phyloP scores from a whole-genome alignment of 2,888 invertebrate species.

The Eilema griseolum region DNA sequence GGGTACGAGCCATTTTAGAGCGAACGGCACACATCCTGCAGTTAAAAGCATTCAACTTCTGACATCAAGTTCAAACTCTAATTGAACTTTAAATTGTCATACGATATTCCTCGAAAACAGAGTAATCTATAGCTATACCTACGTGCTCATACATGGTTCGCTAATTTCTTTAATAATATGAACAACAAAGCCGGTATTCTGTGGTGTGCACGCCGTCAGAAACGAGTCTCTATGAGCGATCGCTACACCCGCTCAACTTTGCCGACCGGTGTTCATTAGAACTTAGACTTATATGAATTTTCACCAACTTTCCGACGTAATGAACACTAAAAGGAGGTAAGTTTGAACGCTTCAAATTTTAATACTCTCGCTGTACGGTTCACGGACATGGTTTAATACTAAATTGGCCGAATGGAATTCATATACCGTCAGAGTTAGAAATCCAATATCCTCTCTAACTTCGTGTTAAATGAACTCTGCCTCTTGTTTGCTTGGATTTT shows the following conservation, averaged over 20 bases:
- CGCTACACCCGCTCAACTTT: slow-evolving; percentile 73
- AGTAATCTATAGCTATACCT: slow-evolving; percentile 33
- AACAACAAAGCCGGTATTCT: slow-evolving; percentile 55
- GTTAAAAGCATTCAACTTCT: slow-evolving; percentile 57
- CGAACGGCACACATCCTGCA: slow-evolving; percentile 59
- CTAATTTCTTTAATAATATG: slow-evolving; percentile 51
- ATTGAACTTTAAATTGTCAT: slow-evolving; percentile 62
- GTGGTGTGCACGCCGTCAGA: slow-evolving; percentile 55
- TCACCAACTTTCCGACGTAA: slow-evolving; percentile 83
- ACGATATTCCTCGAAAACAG: slow-evolving; percentile 40
- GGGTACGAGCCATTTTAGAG: slow-evolving; percentile 63
- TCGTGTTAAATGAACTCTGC: slow-evolving; percentile 69
- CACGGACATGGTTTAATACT: slow-evolving; percentile 71
- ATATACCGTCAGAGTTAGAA: slow-evolving; percentile 75
- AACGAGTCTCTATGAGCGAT: slow-evolving; percentile 64
- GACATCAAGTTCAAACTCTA: slow-evolving; percentile 55
- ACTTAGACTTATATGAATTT: slow-evolving; percentile 85
- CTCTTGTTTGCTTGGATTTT: slow-evolving; percentile 75
- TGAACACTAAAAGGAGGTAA: slow-evolving; percentile 85
- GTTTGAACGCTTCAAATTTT: slow-evolving; percentile 85
- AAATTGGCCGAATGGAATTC: slow-evolving; percentile 74
- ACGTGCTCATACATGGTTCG: slow-evolving; percentile 23
- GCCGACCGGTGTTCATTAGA: slow-evolving; percentile 83
- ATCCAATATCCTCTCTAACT: slow-evolving; percentile 80
- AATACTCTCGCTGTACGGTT: slow-evolving; percentile 71